Percentiles rank a stretch among this genome's conserved stretches.
Conservation (phyloP, 2,113 vertebrate species). For the Panthera tigris region DNA sequence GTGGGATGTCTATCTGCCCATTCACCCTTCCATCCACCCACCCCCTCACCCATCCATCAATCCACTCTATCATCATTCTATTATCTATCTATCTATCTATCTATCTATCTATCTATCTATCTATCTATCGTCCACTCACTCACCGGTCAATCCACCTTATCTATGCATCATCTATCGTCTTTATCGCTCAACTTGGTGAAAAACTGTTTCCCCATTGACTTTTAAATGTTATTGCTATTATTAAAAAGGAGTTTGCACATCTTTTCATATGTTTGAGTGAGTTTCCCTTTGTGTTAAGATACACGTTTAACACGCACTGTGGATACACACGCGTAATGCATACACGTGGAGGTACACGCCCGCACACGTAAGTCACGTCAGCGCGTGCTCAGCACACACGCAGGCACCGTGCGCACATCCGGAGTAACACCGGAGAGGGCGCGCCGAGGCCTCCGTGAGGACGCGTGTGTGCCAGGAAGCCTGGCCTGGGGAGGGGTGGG, state of each 20-base stretch:
- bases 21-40: background rate
- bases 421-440: background rate
- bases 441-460: too few species aligned
- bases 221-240: background rate
- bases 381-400: rapidly evolving
- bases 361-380: rapidly evolving
- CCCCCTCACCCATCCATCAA: background rate
- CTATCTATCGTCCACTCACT: background rate
- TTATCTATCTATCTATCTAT: too few species aligned
- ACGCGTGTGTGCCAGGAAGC: too few species aligned
- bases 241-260: background rate
- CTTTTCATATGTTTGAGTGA: background rate
- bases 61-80: too few species aligned
- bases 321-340: background rate
- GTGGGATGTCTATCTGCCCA: background rate
- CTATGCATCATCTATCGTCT: background rate
- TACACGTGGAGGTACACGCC: rapidly evolving
- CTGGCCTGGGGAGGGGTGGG: too few species aligned
- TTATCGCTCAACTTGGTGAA: background rate
- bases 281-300: background rate
- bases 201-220: background rate
- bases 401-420: background rate
- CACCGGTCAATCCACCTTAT: background rate
- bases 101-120: too few species aligned
- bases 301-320: background rate